Base-by-base conservation (phyloP, 1,140 invertebrate genomes). In the Coptotermes formosanus region DNA sequence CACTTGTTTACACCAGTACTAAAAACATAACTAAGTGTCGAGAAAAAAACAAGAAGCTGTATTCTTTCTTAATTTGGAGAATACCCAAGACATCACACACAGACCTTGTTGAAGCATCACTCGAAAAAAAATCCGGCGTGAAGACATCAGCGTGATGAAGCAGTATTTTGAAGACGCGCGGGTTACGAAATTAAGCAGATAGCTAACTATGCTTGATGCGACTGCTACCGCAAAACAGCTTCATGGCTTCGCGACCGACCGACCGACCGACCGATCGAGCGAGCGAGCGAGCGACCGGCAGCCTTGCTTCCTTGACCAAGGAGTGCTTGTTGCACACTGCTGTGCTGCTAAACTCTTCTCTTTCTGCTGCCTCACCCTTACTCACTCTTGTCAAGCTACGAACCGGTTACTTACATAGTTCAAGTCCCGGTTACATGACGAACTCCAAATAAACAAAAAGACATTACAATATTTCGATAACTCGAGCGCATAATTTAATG, bases 341-440 rank as follows among this genome's bases (percentile, higher is more conserved):
- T 55, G 19, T 21, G 52, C 52, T 55, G 52, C 0, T 48, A 48
- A 48, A 48, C 2, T 48, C 45, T 48, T 48, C 45, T 9, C 45
- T 16, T 55, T 55, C 52, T 30, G n/a, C 64, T 75, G 11, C n/a
- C 64, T 75, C 64, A 25, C 25, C 14, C 64, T 75, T n/a, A 75
- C 64, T 75, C 25, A 75, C 64, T 75, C 64, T 55, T 75, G 64
- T 75, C 64, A 75, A n/a, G 64, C 64, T 30, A 75, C n/a, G n/a
- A 75, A 75, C 64, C 64, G 64, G 64, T 75, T 75, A 30, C 64
- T 75, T 75, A 75, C 64, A 75, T 75, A 75, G 64, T 75, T 75
- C 25, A 75, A 75, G 64, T 75, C 64, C 64, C n/a, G 64, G 25
- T 75, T 75, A 30, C 64, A 75, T 75, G 64, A 75, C n/a, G 64